A percentile compares a stretch with the other conserved stretches of the same genome.
Evolutionary conservation across 2,888 invertebrate genomes (phyloP).

Genomic region (Tenthredo amoena): DNA sequence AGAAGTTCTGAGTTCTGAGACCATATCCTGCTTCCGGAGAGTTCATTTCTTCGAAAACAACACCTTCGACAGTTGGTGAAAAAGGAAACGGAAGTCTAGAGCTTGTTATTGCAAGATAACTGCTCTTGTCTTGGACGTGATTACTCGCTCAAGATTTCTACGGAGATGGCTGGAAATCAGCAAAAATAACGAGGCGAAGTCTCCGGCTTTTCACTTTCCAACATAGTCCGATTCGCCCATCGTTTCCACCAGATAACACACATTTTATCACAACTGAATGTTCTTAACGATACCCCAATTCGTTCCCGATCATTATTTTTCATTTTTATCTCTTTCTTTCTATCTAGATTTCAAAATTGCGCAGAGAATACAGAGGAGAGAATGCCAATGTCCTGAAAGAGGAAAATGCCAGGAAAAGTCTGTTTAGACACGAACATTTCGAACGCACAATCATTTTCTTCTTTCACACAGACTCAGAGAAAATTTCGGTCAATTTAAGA

Average conservation of each 20-base stretch:
- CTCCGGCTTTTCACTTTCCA: background rate
- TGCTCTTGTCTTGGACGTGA: background rate
- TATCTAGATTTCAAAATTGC: background rate
- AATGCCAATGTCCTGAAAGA: background rate
- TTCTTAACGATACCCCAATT: background rate
- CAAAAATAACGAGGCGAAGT: conserved; percentile 19
- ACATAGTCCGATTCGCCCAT: background rate
- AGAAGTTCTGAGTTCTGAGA: background rate
- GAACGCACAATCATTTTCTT: no score
- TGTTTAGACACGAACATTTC: no score
- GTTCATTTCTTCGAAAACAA: background rate
- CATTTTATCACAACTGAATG: background rate
- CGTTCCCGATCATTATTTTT: background rate
- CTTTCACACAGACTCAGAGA: no score
- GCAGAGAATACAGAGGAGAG: background rate
- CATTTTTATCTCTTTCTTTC: background rate
- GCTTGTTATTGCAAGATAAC: background rate
- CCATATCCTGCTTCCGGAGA: background rate
- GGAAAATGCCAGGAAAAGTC: background rate
- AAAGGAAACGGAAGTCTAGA: background rate
- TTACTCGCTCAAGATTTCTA: background rate
- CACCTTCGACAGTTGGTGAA: background rate
- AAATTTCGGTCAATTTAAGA: no score
- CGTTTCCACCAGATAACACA: conserved; percentile 18
- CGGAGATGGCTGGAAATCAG: background rate